Evolutionary conservation across 2,888 invertebrate genomes (phyloP), one percentile per base, ranked within the genome.

Genomic region (Mellilla xanthometata): DNA sequence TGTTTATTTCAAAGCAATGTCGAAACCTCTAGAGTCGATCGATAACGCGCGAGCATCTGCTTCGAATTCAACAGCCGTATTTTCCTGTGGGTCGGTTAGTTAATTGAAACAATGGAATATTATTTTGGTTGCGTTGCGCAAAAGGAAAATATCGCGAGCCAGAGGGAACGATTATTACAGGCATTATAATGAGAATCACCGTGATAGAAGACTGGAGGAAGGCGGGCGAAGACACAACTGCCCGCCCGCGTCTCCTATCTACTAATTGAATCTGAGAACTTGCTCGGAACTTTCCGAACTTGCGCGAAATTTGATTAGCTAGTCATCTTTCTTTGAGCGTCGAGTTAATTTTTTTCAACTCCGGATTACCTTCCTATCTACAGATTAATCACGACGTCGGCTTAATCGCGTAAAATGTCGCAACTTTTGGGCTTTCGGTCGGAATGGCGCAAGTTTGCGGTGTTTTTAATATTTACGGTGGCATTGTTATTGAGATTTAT

Each of bases 221-320:
- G 43, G 34, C 30, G 36, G 54, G 47, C 34, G 33, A 53, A 42
- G 49, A 45, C 58, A 52, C 65, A 60, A 43, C 65, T 60, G 58
- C 55, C 38, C 49, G 43, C 53, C 48, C 61, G 58, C 55, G 58
- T 58, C 59, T 58, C 72, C 65, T 84, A 84, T 85, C 86, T 81
- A 56, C 73, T 86, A 86, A 87, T 86, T 87, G 81, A 86, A 86
- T 86, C 85, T 68, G 68, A 65, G 67, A 85, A 83, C 80, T 83
- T 76, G 60, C 65, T 57, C 67, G 64, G 66, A 83, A 79, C 76
- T 84, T 80, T 72, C 65, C 67, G 64, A 81, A 81, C 76, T 81
- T 72, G 66, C 60, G 71, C 65, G 67, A 79, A 83, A 83, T 81
- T 81, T 81, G 81, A 86, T 86, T 83, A 83, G 73, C 73, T 77